Evolutionary conservation across 2,888 invertebrate genomes (phyloP).

Genomic region (Busseola fusca): DNA sequence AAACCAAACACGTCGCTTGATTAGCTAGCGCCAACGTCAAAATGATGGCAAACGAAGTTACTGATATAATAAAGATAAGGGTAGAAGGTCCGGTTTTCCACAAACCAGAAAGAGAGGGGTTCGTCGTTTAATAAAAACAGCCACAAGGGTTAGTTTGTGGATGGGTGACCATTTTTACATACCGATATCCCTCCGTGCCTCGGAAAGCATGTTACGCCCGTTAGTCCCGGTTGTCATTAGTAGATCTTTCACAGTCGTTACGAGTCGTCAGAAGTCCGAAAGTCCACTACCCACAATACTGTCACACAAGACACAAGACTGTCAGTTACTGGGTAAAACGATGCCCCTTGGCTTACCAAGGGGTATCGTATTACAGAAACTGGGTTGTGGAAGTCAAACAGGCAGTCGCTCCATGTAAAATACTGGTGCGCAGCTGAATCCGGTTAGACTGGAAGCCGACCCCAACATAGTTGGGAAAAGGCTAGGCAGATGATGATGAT

Average conservation of each 20-base stretch:
- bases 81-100: constrained; percentile 22
- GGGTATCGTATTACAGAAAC: background rate
- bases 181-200: background rate
- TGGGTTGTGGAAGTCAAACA: background rate
- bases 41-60: constrained; percentile 39
- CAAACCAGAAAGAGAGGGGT: rapidly evolving
- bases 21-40: constrained; percentile 35
- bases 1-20: constrained; percentile 45
- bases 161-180: no score
- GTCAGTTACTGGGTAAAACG: no score
- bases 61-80: background rate
- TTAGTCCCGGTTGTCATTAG: background rate
- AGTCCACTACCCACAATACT: no score
- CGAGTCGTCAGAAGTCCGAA: background rate
- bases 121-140: background rate
- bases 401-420: background rate
- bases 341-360: no score
- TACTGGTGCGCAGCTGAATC: background rate
- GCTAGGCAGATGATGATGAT: no score
- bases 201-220: background rate
- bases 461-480: background rate
- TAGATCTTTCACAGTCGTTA: background rate
- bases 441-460: background rate
- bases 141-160: no score
- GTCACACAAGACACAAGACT: no score